Evolutionary conservation across 2,888 invertebrate genomes (phyloP).

Genomic region (Cheilosia grossa): DNA sequence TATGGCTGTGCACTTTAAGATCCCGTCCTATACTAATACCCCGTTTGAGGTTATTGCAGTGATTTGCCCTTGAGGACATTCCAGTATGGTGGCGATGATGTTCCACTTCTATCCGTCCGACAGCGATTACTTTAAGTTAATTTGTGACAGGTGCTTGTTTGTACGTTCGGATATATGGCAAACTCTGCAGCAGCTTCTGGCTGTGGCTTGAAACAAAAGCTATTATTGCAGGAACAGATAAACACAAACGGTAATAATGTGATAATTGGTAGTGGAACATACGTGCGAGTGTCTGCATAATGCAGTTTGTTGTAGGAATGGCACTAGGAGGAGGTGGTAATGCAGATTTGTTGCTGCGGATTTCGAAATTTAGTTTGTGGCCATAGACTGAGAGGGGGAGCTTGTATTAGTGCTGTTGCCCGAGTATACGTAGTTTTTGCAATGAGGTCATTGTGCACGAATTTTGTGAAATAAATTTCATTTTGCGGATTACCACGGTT

Average conservation of each 20-base stretch:
- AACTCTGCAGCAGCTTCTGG: slow-evolving; percentile 12
- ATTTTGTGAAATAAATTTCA: slow-evolving; percentile 20
- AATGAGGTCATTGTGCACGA: slow-evolving; percentile 6
- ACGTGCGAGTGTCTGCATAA: background rate
- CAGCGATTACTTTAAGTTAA: slow-evolving; percentile 65
- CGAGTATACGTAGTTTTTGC: background rate
- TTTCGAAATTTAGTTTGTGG: slow-evolving; percentile 19
- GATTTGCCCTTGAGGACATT: slow-evolving; percentile 41
- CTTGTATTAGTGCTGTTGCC: background rate
- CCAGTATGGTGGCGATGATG: slow-evolving; percentile 28
- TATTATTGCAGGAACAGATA: slow-evolving; percentile 53
- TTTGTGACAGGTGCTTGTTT: slow-evolving; percentile 53
- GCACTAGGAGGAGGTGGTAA: background rate
- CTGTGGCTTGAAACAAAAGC: slow-evolving; percentile 45
- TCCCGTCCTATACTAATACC: background rate
- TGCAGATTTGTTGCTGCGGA: slow-evolving; percentile 35
- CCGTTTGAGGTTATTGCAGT: slow-evolving; percentile 12
- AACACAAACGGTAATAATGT: slow-evolving; percentile 65
- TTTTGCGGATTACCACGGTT: slow-evolving; percentile 1
- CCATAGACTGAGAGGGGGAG: background rate
- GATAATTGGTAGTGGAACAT: slow-evolving; percentile 52
- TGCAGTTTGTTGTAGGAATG: background rate
- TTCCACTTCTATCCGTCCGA: slow-evolving; percentile 32
- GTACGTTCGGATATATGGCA: background rate
- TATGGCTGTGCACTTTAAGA: slow-evolving; percentile 42